Percentiles rank a stretch among this genome's conserved stretches.
Conservation (phyloP, 2,888 invertebrate species). For the Beris morrisii region DNA sequence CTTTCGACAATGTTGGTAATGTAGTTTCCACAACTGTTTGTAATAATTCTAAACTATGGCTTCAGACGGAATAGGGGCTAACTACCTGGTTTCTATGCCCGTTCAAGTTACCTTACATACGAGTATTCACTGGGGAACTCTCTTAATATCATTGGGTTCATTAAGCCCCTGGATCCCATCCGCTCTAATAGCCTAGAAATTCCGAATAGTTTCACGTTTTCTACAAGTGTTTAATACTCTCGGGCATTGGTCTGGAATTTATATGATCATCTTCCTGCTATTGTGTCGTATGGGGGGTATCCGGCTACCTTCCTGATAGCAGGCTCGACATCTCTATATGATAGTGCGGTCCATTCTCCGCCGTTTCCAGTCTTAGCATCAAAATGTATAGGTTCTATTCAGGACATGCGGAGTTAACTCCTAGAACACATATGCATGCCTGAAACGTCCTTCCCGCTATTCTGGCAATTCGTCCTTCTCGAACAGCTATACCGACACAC, state of each 20-base stretch:
- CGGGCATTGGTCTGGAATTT: constrained; percentile 33
- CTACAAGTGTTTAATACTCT: constrained; percentile 34
- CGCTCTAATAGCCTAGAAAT: constrained; percentile 33
- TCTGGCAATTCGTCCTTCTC: not conserved
- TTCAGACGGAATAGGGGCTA: no score
- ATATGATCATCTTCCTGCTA: constrained; percentile 17
- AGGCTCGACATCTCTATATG: constrained; percentile 12
- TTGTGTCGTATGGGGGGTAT: not conserved
- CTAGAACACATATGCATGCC: not conserved
- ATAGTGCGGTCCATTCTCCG: constrained; percentile 7
- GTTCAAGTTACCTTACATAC: no score
- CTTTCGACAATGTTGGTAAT: no score
- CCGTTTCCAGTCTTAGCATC: constrained; percentile 23
- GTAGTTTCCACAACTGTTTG: no score
- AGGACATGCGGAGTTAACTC: no score
- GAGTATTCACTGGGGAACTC: no score
- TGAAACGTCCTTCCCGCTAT: not conserved
- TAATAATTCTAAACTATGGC: no score
- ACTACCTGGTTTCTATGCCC: no score
- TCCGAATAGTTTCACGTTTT: constrained; percentile 35
- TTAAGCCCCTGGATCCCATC: no score
- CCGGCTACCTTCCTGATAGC: not conserved
- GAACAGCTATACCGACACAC: not conserved
- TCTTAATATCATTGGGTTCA: no score
- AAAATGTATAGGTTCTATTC: constrained; percentile 7